phyloP scores from a whole-genome alignment of 1,140 invertebrate genomes.

The Pararge aegeria region DNA sequence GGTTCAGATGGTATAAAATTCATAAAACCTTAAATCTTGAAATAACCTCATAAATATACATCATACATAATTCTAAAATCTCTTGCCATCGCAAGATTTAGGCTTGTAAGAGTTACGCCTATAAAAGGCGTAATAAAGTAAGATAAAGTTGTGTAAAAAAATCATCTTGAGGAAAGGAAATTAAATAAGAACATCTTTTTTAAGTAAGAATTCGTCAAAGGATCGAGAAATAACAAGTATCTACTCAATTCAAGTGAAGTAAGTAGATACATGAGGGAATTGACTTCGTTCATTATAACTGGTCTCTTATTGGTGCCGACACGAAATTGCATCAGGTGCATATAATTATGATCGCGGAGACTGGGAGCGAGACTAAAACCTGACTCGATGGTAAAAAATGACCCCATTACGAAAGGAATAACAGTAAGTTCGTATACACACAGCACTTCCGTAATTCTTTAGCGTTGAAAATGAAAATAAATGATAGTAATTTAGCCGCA shows the following conservation, averaged over 20 bases:
- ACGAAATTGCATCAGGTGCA: conserved; percentile 51
- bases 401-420: neutral
- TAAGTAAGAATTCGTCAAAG: no score
- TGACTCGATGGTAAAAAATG: conserved; percentile 4
- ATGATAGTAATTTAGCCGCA: neutral
- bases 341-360: conserved; percentile 24
- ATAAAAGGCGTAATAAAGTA: no score
- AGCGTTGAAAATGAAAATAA: conserved; percentile 2
- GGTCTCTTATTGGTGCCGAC: conserved; percentile 40
- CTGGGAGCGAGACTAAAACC: conserved; percentile 16
- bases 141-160: no score
- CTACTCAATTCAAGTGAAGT: neutral
- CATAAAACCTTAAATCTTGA: no score
- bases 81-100: no score
- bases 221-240: neutral
- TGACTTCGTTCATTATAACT: conserved; percentile 18
- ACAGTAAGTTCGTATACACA: neutral
- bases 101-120: no score
- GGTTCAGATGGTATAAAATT: no score
- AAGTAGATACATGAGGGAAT: neutral
- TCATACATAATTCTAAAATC: no score
- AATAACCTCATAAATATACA: no score
- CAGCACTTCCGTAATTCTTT: neutral
- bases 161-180: no score
- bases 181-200: no score